Evolutionary conservation across 2,113 vertebrate species (phyloP), one percentile per base, ranked within the genome.

Genomic region (Neotragus moschatus): DNA sequence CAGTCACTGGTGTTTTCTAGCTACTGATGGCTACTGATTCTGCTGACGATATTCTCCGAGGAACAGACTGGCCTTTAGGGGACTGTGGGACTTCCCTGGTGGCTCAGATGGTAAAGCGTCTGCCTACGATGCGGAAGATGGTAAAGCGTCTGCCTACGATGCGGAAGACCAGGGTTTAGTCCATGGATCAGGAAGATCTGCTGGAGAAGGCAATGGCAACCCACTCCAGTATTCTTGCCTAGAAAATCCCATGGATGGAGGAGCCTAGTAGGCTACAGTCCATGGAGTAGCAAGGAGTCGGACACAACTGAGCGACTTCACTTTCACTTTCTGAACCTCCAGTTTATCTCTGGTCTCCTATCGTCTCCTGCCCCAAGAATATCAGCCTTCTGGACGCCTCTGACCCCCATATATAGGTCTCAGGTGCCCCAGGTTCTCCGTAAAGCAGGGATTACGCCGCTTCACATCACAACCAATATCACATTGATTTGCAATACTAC

Each of bases 101-200:
- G 39, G n/a, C n/a, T 73, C 66, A 73, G n/a, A 39, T 0, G 0
- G 66, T 73, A 73, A 73, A 73, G 66, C 17, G 0, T n/a, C n/a
- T n/a, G n/a, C n/a, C n/a, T n/a, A n/a, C n/a, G n/a, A n/a, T n/a
- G n/a, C n/a, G n/a, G n/a, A n/a, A n/a, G n/a, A n/a, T n/a, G n/a
- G n/a, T n/a, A n/a, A n/a, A n/a, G n/a, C n/a, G n/a, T 73, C 66
- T 73, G 66, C 0, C 66, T 73, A 39, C n/a, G 39, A 23, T 13
- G n/a, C 0, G 3, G 66, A 9, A 13, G n/a, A 73, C 66, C 2
- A 0, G 10, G 66, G 3, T 73, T 13, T n/a, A 23, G n/a, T 39
- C 66, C n/a, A 23, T 73, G 66, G 10, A 2, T 73, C 0, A 0
- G 66, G n/a, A 73, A 25, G 66, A 73, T 39, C n/a, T 73, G n/a